Evolutionary conservation across 1,140 invertebrate genomes (phyloP), one percentile per base, ranked within the genome.

Genomic region (Pseudachorutes palmiensis): DNA sequence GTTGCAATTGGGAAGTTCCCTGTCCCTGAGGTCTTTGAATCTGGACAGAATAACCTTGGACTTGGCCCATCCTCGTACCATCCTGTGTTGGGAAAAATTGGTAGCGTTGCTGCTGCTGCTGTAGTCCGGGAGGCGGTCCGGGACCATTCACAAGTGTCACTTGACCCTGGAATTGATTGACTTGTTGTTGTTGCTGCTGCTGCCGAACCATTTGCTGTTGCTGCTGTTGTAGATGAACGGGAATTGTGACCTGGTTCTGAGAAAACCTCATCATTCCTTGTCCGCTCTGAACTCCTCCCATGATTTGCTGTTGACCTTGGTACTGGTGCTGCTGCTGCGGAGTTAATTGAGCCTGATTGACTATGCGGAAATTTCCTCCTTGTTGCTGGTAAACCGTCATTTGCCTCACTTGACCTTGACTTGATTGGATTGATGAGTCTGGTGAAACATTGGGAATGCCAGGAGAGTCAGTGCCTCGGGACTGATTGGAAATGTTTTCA

Each of bases 71-170:
- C 51, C 51, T 55, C 12, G 51, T 24, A 55, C 24, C 24, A 5
- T 55, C 51, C 51, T 55, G 51, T 16, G 12, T 57, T 30, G 12
- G 29, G 2, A 1, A 57, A 61, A 33, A 65, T 29, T 70, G 76
- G 59, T 72, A 74, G 60, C 74, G 77, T 22, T 68, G 73, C 31
- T 72, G 75, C 63, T 74, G 75, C 70, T 72, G 58, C 36, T 69
- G 60, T 22, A 22, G 28, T n/a, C 36, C 22, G 2, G 32, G 36
- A 24, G 24, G 5, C 26, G 9, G 24, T 28, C 24, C 26, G 12
- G 58, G 51, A 12, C 51, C 51, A 26, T 55, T 55, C 51, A 55
- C 12, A 24, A 29, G 26, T 31, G 31, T 41, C 26, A 30, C 1
- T 19, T 1, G 26, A 16, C 61, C 32, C 22, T 41, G 32, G 22